A percentile compares a stretch with the other conserved stretches of the same genome.
These are phyloP conservation scores for Drosophila helvetica DNA, from an alignment of 2,888 invertebrate species.

Conservation along the genomic window DNA sequence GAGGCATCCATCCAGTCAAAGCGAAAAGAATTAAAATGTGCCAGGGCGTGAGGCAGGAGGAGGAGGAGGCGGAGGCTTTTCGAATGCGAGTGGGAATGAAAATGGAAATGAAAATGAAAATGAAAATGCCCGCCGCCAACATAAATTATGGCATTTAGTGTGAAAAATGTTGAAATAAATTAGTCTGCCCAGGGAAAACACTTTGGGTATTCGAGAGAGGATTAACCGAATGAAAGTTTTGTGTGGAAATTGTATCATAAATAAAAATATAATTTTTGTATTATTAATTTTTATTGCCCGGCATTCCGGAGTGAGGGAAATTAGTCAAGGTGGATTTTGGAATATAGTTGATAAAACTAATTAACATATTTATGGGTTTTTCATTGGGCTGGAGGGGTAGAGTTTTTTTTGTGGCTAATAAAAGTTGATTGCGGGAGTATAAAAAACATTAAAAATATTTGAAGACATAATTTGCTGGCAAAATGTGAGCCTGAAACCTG, in stretches of 20 bases:
- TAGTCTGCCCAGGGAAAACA: slow-evolving; percentile 41
- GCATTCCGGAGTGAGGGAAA: neutral
- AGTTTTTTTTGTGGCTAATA: too few species aligned
- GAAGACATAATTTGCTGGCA: too few species aligned
- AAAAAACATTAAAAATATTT: too few species aligned
- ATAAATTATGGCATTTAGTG: slow-evolving; percentile 78
- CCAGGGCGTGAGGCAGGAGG: slow-evolving; percentile 6
- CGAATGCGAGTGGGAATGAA: slow-evolving; percentile 30
- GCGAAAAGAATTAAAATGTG: slow-evolving; percentile 66
- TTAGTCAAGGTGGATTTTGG: slow-evolving; percentile 10
- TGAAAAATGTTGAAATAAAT: slow-evolving; percentile 72
- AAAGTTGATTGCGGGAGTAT: too few species aligned
- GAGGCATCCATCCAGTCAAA: slow-evolving; percentile 72
- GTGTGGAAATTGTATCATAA: slow-evolving; percentile 36
- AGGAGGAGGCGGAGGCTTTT: too few species aligned
- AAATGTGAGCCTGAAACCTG: too few species aligned
- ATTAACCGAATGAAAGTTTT: slow-evolving; percentile 22
- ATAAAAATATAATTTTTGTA: slow-evolving; percentile 27
- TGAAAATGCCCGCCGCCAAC: slow-evolving; percentile 62
- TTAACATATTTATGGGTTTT: neutral
- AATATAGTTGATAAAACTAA: neutral
- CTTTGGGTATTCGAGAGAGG: slow-evolving; percentile 17
- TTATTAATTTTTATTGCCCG: slow-evolving; percentile 20
- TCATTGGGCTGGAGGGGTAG: neutral
- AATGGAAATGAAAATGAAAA: slow-evolving; percentile 54